Evolutionary conservation across 2,797 vertebrate genomes (phyloP).

Genomic region (Poecile montanus): DNA sequence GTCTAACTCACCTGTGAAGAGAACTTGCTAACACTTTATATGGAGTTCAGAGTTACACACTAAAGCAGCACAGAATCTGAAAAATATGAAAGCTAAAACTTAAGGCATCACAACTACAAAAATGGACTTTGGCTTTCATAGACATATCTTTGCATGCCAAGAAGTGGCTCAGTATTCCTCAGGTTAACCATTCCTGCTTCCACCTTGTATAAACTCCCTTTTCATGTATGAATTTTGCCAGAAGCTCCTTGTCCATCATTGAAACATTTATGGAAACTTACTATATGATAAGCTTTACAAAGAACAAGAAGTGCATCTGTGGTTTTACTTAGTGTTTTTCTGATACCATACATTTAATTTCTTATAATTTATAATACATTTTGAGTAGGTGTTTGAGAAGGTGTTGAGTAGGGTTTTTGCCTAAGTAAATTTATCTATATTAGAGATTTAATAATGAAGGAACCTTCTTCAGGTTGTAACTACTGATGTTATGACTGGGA

Average conservation of each 20-base stretch:
- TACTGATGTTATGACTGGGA: background rate
- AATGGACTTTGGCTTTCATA: background rate
- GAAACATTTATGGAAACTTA: slow-evolving; percentile 9
- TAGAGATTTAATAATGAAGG: background rate
- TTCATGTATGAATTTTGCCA: background rate
- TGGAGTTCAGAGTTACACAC: too few species aligned
- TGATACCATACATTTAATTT: background rate
- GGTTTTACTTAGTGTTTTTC: slow-evolving; percentile 38
- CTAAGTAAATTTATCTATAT: slow-evolving; percentile 25
- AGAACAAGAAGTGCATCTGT: background rate
- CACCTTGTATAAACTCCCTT: background rate
- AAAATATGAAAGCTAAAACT: too few species aligned
- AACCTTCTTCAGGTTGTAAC: background rate
- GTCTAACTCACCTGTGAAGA: too few species aligned
- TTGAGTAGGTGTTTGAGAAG: background rate
- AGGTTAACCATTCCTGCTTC: background rate
- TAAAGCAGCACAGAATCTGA: too few species aligned
- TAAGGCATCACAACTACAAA: background rate
- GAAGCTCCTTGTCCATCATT: background rate
- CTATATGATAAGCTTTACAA: slow-evolving; percentile 1
- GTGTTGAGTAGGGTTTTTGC: background rate
- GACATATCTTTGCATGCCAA: background rate
- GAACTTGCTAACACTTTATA: too few species aligned
- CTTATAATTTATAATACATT: background rate
- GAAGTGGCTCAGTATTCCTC: background rate